phyloP scores from a whole-genome alignment of 2,888 invertebrate genomes.

The Endotricha flammealis region DNA sequence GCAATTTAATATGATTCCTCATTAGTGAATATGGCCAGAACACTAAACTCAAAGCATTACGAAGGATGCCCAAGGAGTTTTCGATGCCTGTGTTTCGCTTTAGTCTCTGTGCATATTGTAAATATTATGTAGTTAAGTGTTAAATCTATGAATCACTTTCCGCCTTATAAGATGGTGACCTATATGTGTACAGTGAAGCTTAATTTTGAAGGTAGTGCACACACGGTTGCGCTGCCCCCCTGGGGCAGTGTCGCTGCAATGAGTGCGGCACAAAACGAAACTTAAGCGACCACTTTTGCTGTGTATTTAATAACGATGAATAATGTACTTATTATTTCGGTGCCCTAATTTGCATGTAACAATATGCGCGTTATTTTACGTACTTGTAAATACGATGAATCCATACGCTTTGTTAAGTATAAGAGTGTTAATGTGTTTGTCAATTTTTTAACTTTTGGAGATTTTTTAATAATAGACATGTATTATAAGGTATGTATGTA shows the following conservation, averaged over 20 bases:
- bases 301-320: conserved; percentile 37
- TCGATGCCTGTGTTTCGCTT: conserved; percentile 54
- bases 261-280: conserved; percentile 15
- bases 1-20: conserved; percentile 46
- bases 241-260: conserved; percentile 6
- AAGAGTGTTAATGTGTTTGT: conserved; percentile 76
- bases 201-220: conserved; percentile 26
- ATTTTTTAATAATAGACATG: conserved; percentile 46
- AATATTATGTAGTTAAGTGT: conserved; percentile 52
- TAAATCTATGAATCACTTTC: conserved; percentile 49
- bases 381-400: conserved; percentile 74
- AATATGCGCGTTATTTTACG: conserved; percentile 53
- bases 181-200: conserved; percentile 38
- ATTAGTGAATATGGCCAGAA: conserved; percentile 30
- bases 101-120: conserved; percentile 71
- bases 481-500: conserved; percentile 50
- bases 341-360: conserved; percentile 67
- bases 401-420: conserved; percentile 75
- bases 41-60: conserved; percentile 50
- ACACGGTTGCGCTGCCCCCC: background rate
- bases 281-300: conserved; percentile 30
- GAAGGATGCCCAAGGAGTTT: conserved; percentile 39
- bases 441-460: conserved; percentile 71
- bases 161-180: conserved; percentile 68
- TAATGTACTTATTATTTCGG: conserved; percentile 66